Percentiles rank a stretch among this genome's conserved stretches.
Evolutionary conservation across 2,888 invertebrate species (phyloP).

Genomic region (Blastobasis lacticolella): DNA sequence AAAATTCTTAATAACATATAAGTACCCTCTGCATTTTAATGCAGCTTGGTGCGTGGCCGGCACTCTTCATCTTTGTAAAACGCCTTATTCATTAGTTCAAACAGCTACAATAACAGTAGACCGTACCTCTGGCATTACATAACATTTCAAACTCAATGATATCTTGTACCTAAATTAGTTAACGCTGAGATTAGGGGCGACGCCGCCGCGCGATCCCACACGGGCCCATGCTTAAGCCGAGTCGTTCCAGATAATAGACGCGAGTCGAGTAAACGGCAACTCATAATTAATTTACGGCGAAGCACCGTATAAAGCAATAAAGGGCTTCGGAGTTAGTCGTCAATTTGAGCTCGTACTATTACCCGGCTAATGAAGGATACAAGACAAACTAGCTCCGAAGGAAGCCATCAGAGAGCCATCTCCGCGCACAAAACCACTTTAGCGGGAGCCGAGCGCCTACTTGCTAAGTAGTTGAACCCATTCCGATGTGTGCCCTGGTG

Average conservation of each 20-base stretch:
- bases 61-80: no score
- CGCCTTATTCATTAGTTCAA: no score
- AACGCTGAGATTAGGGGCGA: no score
- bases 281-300: conserved; percentile 30
- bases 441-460: conserved; percentile 40
- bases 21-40: no score
- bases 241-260: background rate
- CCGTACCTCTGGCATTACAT: no score
- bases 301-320: conserved; percentile 22
- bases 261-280: conserved; percentile 15
- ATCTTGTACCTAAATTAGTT: no score
- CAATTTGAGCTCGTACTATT: conserved; percentile 41
- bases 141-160: no score
- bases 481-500: conserved; percentile 37
- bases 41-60: no score
- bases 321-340: conserved; percentile 31
- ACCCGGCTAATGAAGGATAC: conserved; percentile 48
- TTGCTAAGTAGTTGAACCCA: conserved; percentile 49
- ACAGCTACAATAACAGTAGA: no score
- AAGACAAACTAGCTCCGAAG: conserved; percentile 48
- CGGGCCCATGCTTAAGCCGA: background rate
- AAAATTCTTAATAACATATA: no score
- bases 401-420: conserved; percentile 47
- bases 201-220: background rate
- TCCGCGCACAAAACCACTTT: conserved; percentile 47